Base-by-base conservation (phyloP, 2,113 vertebrate species). In the Prionailurus bengalensis region DNA sequence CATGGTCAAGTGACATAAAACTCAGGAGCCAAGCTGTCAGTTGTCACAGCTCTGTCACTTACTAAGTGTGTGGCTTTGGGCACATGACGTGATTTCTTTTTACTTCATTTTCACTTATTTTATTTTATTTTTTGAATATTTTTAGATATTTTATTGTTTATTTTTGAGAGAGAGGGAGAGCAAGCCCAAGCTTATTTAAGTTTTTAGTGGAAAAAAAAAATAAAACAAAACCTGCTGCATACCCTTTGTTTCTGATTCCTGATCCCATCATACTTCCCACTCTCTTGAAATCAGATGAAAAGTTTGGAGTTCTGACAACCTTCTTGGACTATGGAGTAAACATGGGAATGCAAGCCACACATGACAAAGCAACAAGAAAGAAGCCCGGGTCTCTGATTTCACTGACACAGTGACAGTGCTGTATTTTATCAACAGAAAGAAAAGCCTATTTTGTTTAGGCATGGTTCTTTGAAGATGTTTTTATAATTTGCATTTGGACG, bases 1-100 rank as follows among this genome's bases (percentile, higher is more conserved):
- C 11, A 16, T 10, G 36, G 42, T 0, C 3, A 1, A 71, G 6
- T 33, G 9, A 13, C 1, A 2, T 7, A 3, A 87, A 48, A 29
- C 11, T 11, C 23, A 58, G 5, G 42, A 79, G 17, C 0, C 9
- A 42, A 55, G 29, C 16, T 42, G 4, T 9, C 79, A 45, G 3
- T 66, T 65, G 15, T 63, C 4, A 31, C 23, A 61, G 8, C 3
- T 55, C 31, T 61, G 31, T 53, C 33, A 29, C 42, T 82, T 81
- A 36, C 25, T 8, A 51, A 83, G 13, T 55, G 0, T 79, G 65
- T 13, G 16, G 45, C 53, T 45, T 58, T 17, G 13, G 19, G 58
- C 58, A 61, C 58, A 25, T 8, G 58, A 9, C 8, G 21, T 61
- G 58, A 25, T 21, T 61, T 61, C 21, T 61, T 61, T 61, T 21